Conservation (phyloP, 2,113 vertebrate genomes). For the Hypomesus transpacificus region DNA sequence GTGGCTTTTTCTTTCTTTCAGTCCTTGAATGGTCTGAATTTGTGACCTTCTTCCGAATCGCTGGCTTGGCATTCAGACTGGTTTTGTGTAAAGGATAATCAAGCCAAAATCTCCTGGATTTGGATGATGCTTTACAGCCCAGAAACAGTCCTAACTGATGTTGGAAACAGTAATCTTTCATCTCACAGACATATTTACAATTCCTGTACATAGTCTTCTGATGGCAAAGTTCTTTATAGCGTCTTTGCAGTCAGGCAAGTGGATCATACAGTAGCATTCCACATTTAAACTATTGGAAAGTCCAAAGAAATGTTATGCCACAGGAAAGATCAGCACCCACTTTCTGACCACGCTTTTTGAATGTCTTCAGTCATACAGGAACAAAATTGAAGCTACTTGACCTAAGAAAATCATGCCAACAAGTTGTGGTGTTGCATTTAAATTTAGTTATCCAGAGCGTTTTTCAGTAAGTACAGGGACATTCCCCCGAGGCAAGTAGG, state of each 20-base stretch:
- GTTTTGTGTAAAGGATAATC: constrained; percentile 1
- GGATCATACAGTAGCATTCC: too few relatives aligned
- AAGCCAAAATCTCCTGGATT: constrained; percentile 7
- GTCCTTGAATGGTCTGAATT: neutral
- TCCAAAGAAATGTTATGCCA: too few relatives aligned
- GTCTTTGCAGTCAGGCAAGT: constrained; percentile 12
- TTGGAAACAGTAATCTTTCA: constrained; percentile 14
- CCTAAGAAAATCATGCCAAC: too few relatives aligned
- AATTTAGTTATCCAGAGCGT: too few relatives aligned
- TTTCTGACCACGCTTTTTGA: too few relatives aligned
- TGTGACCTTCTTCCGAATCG: constrained; percentile 18
- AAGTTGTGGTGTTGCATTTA: too few relatives aligned
- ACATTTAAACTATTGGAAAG: too few relatives aligned
- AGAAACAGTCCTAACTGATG: constrained; percentile 22
- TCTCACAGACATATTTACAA: constrained; percentile 13
- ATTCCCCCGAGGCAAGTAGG: too few relatives aligned
- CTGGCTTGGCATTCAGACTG: constrained; percentile 11
- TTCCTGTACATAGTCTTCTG: constrained; percentile 28
- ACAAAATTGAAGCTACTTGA: too few relatives aligned
- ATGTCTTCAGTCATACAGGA: too few relatives aligned
- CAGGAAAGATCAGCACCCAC: too few relatives aligned
- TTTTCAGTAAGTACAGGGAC: too few relatives aligned
- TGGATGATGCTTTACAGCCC: constrained; percentile 5
- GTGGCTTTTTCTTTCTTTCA: neutral
- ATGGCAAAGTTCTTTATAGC: neutral